phyloP scores from a whole-genome alignment of 2,113 vertebrate genomes.

The Callospermophilus lateralis region DNA sequence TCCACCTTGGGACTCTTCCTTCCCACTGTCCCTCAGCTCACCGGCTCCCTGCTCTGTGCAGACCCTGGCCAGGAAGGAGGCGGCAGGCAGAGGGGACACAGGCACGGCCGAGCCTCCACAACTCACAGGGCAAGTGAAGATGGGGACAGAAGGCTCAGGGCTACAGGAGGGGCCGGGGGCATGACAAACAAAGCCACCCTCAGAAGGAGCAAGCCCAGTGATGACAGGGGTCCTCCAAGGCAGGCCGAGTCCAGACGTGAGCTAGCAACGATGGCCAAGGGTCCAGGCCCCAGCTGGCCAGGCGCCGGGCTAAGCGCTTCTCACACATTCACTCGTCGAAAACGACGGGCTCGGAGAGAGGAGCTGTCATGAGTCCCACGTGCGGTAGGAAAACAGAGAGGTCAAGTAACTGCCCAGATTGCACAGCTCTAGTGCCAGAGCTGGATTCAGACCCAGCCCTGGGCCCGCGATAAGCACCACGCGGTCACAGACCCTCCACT shows the following conservation, averaged over 20 bases:
- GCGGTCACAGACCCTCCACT: background rate
- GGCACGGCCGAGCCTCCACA: background rate
- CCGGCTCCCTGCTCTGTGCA: background rate
- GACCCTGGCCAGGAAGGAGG: background rate
- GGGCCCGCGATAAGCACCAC: rapidly evolving
- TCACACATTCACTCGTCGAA: background rate
- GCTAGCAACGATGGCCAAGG: rapidly evolving
- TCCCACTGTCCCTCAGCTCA: rapidly evolving
- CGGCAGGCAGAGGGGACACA: background rate
- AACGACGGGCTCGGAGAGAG: background rate
- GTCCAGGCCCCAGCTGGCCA: rapidly evolving
- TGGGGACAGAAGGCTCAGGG: rapidly evolving
- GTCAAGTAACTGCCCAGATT: too few species aligned
- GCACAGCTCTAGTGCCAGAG: background rate
- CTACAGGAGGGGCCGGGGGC: background rate
- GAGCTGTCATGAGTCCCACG: too few species aligned
- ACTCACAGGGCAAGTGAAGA: background rate
- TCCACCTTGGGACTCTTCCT: background rate
- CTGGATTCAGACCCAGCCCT: background rate
- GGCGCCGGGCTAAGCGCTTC: background rate
- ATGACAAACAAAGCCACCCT: background rate
- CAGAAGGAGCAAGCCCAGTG: rapidly evolving
- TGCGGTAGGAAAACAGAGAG: background rate
- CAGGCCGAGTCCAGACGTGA: too few species aligned
- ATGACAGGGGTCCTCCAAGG: background rate